Base-by-base conservation (phyloP, 1,140 invertebrate species). In the Lepeophtheirus salmonis region DNA sequence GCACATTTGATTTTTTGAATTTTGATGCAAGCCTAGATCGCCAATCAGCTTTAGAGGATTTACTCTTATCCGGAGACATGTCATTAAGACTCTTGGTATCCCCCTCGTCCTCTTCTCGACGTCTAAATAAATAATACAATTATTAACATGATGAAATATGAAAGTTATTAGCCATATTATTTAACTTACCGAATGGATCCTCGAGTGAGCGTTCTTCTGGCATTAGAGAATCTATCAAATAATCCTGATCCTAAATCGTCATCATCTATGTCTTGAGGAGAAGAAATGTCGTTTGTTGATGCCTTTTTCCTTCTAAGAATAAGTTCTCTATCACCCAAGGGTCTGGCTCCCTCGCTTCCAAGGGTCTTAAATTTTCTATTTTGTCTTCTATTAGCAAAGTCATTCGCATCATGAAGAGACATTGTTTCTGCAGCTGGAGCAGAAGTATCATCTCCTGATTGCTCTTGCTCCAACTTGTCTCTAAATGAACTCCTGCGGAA, bases 211-310 rank as follows among this genome's bases (percentile, higher is more conserved):
- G 86, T 90, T 65, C 85, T 77, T 62, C 88, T 75, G 0, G 84
- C 78, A 0, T 83, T 78, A 3, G 86, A 84, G 68, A 84, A 85
- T 61, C 86, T 73, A 68, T 90, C 85, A 64, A 91, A 91, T 65
- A 86, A 83, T 2, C 83, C 83, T 70, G 69, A 67, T 56, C 74
- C 75, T 68, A 68, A 66, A 69, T 65, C 75, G 68, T 64, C 67
- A 17, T 62, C 55, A 2, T 65, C 63, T 30, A 57, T 62, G 13
- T 65, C 62, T 24, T 64, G 50, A 12, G 62, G 53, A 10, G 61
- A 53, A 56, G 64, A 66, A 60, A 60, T 60, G 57, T 64, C 64
- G 50, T 57, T 64, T 50, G 63, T 62, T 23, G 65, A 64, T 48
- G 66, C 65, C 22, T 59, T 56, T 48, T 65, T 64, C 41, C 65